A percentile compares a stretch with the other conserved stretches of the same genome.
Conservation (phyloP, 2,888 invertebrate genomes). For the Anoplius nigerrimus region DNA sequence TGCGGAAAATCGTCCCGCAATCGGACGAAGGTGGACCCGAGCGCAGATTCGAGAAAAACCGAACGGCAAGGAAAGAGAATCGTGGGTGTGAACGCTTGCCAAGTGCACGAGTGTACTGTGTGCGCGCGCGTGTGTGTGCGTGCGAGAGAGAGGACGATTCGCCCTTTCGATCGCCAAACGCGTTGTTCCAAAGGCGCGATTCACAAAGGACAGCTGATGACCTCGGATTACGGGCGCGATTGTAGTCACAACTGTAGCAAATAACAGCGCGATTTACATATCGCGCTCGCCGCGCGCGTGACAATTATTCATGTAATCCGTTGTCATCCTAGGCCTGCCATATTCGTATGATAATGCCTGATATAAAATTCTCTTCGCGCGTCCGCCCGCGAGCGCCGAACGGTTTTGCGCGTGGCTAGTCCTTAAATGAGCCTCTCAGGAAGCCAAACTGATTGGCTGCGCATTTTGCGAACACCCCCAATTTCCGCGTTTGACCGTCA, state of each 20-base stretch:
- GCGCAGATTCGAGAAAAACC: background rate
- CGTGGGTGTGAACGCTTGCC: too few relatives aligned
- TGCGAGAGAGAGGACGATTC: background rate
- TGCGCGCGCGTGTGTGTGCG: too few relatives aligned
- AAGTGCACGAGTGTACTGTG: too few relatives aligned
- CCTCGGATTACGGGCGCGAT: conserved; percentile 37
- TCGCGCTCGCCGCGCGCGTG: conserved; percentile 42
- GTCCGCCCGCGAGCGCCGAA: conserved; percentile 23
- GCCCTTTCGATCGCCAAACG: background rate
- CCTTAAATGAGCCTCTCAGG: too few relatives aligned
- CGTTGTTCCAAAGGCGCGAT: too few relatives aligned
- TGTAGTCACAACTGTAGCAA: conserved; percentile 48
- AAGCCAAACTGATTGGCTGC: too few relatives aligned
- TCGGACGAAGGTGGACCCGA: too few relatives aligned
- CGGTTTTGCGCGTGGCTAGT: conserved; percentile 1
- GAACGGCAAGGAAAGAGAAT: background rate
- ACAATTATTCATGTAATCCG: conserved; percentile 56
- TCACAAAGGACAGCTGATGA: conserved; percentile 6
- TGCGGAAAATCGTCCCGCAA: too few relatives aligned
- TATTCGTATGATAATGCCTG: conserved; percentile 57
- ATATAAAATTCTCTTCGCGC: conserved; percentile 52
- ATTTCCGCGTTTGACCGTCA: conserved; percentile 36
- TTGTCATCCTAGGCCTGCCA: conserved; percentile 52
- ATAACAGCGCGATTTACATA: conserved; percentile 51
- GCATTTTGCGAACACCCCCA: conserved; percentile 10